Conservation (phyloP, 2,888 invertebrate genomes). For the Alviniconcha strummeri region DNA sequence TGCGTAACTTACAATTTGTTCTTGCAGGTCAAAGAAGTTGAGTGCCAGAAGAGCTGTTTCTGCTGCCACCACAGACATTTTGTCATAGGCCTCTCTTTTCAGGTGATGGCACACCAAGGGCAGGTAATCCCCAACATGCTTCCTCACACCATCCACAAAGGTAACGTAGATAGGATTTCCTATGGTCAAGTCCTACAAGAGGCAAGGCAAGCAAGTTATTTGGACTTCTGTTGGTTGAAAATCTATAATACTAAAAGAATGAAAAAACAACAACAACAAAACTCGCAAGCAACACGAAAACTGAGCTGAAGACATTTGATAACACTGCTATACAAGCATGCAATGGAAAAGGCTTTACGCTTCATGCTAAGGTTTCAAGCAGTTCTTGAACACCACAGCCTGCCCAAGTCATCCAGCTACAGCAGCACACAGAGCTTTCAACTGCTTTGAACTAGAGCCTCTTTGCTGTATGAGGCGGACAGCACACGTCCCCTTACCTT, state of each 20-base stretch:
- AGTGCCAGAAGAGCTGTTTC: conserved; percentile 55
- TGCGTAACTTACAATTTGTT: conserved; percentile 49
- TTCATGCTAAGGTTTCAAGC: no score
- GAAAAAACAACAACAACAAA: background rate
- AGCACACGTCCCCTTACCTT: background rate
- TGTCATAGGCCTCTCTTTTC: conserved; percentile 54
- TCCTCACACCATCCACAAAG: conserved; percentile 44
- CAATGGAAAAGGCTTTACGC: no score
- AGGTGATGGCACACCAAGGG: conserved; percentile 54
- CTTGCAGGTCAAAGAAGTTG: conserved; percentile 50
- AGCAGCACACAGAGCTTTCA: no score
- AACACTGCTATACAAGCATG: no score
- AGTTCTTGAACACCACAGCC: no score
- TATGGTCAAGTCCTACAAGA: conserved; percentile 12
- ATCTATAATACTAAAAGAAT: background rate
- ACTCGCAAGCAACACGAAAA: no score
- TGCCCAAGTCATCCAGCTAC: no score
- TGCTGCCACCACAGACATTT: conserved; percentile 55
- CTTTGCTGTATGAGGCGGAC: no score
- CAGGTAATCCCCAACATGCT: conserved; percentile 49
- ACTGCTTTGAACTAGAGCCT: no score
- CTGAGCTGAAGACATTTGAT: no score
- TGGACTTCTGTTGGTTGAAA: background rate
- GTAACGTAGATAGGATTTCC: conserved; percentile 12
- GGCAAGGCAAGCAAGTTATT: background rate